Percentiles rank a stretch among this genome's conserved stretches.
phyloP scores from a whole-genome alignment of 2,113 vertebrate species.

The Scalopus aquaticus region DNA sequence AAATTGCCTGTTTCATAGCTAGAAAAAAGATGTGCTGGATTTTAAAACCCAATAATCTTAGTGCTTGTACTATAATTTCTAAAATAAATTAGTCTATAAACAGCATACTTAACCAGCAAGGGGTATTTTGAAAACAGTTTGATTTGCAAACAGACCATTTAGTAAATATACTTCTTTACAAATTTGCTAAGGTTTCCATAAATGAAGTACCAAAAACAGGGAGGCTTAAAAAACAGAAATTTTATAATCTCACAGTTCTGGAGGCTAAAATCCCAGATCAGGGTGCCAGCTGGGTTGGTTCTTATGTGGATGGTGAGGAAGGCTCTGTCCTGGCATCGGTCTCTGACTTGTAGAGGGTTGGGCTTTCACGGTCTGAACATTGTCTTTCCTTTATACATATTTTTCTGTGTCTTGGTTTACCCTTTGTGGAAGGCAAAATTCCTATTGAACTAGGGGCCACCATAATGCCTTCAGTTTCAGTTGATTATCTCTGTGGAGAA shows the following conservation, averaged over 20 bases:
- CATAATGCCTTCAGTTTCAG: not conserved
- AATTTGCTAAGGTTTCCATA: not conserved
- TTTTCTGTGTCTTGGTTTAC: not conserved
- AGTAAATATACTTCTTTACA: not conserved
- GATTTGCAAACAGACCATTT: not conserved
- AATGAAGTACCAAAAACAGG: not conserved
- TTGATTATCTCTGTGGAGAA: not conserved
- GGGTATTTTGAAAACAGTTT: not conserved
- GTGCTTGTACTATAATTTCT: not conserved
- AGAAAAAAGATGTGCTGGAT: not conserved
- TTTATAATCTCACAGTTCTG: not conserved
- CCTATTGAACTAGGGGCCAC: not conserved
- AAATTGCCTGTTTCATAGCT: not conserved
- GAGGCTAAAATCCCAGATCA: not conserved
- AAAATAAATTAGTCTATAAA: not conserved
- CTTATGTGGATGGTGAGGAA: not conserved
- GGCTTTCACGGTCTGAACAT: not conserved
- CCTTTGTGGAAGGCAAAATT: not conserved
- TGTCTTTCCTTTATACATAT: not conserved
- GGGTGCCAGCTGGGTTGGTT: fast-evolving
- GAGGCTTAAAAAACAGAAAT: not conserved
- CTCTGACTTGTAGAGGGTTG: not conserved
- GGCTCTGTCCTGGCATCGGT: not conserved
- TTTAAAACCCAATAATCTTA: not conserved
- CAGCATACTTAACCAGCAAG: not conserved